phyloP scores from a whole-genome alignment of 1,140 invertebrate genomes.

The Apis mellifera region Amel_HAv3.1 CM009941.2:9889501-9890000 shows the following conservation, averaged over 20 bases:
- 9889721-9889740: not conserved
- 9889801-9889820: not conserved
- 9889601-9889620: not conserved
- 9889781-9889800: no score
- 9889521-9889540: not conserved
- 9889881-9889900: not conserved
- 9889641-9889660: not conserved
- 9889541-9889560: not conserved
- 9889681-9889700: not conserved
- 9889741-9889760: not conserved
- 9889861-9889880: not conserved
- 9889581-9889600: not conserved
- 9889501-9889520: not conserved
- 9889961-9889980: not conserved
- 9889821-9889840: not conserved
- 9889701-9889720: constrained; percentile 16
- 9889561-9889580: not conserved
- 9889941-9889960: not conserved
- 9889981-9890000: not conserved
- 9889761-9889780: not conserved
- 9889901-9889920: not conserved
- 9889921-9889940: not conserved
- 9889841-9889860: not conserved
- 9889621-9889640: no score
- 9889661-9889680: not conserved